Evolutionary conservation across 2,113 vertebrate genomes (phyloP).

Genomic region (Protobothrops flavoviridis): DNA sequence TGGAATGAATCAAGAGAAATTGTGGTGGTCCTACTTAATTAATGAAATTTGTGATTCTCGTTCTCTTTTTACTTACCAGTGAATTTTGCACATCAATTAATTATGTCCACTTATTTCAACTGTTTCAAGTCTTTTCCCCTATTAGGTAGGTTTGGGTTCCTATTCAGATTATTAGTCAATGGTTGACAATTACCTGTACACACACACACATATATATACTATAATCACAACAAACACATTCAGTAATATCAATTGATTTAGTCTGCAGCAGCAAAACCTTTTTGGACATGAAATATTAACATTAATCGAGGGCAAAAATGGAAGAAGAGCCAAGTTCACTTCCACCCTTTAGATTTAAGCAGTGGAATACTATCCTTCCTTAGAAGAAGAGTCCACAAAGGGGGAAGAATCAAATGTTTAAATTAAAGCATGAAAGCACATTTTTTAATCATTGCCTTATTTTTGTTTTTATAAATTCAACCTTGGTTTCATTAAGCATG

Average conservation of each 20-base stretch:
- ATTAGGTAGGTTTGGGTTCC: neutral
- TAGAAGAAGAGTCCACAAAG: neutral
- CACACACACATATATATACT: neutral
- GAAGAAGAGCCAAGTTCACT: neutral
- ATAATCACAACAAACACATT: neutral
- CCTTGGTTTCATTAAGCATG: conserved; percentile 37
- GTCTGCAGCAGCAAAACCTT: neutral
- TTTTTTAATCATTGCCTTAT: neutral
- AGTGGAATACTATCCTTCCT: neutral
- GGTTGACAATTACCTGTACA: neutral
- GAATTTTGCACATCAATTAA: neutral
- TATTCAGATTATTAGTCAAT: neutral
- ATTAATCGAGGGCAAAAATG: neutral
- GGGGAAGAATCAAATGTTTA: accelerated
- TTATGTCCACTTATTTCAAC: neutral
- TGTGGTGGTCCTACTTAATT: neutral
- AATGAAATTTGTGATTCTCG: neutral
- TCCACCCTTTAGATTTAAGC: neutral
- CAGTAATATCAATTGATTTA: neutral
- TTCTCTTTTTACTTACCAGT: neutral
- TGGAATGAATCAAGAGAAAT: neutral
- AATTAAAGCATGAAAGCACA: neutral
- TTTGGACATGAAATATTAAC: neutral
- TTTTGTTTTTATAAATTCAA: conserved; percentile 35
- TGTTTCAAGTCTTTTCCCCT: neutral